Evolutionary conservation across 2,113 vertebrate species (phyloP).

Genomic region (Corythornis vintsioides): DNA sequence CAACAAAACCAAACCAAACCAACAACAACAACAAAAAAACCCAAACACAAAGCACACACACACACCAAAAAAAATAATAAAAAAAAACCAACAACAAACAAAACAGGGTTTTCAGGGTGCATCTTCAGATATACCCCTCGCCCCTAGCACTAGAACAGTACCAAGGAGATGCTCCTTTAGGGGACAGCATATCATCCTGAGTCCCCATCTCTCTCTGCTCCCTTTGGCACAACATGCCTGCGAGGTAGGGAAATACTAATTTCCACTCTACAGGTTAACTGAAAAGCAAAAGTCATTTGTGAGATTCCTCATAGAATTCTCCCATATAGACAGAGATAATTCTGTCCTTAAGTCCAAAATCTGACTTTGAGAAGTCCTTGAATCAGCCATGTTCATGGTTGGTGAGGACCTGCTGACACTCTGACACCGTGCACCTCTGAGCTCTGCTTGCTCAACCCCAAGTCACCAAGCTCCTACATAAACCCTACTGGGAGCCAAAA

Average conservation of each 20-base stretch:
- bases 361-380: not conserved
- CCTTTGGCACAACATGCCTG: not conserved
- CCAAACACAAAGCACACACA: not conserved
- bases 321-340: accelerated
- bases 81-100: no score
- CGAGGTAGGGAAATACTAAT: not conserved
- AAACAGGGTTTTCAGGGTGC: no score
- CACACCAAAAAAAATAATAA: no score
- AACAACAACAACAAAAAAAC: not conserved
- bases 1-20: not conserved
- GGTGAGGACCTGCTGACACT: not conserved
- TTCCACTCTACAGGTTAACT: not conserved
- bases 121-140: not conserved
- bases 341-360: not conserved
- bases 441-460: not conserved
- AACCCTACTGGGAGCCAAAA: not conserved
- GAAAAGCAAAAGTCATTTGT: not conserved
- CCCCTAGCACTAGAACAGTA: not conserved
- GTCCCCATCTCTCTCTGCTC: not conserved
- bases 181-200: not conserved
- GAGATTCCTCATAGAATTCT: not conserved
- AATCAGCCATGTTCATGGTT: not conserved
- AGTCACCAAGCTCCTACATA: not conserved
- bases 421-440: not conserved
- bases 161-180: not conserved